A percentile compares a stretch with the other conserved stretches of the same genome.
phyloP scores from a whole-genome alignment of 2,797 vertebrate species.

The Apogon talboti region DNA sequence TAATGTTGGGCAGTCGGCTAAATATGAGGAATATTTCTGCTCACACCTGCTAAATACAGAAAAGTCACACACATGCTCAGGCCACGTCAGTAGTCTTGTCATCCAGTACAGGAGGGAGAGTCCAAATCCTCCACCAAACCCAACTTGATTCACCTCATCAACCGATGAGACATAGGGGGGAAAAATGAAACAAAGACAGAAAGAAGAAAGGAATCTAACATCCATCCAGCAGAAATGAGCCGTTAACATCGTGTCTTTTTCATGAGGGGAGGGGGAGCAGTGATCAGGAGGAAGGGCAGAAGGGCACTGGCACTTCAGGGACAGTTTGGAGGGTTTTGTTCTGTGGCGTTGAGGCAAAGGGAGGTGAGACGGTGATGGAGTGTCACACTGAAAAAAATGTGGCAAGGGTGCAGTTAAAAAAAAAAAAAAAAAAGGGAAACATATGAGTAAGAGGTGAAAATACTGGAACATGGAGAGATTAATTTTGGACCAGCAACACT shows the following conservation, averaged over 20 bases:
- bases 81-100: slow-evolving; percentile 63
- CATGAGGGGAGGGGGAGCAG: slow-evolving; percentile 54
- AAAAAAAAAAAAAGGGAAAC: slow-evolving; percentile 35
- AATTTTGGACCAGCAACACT: slow-evolving; percentile 14
- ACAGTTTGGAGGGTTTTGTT: slow-evolving; percentile 46
- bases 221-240: slow-evolving; percentile 78
- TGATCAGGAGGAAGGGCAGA: slow-evolving; percentile 45
- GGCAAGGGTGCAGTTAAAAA: slow-evolving; percentile 28
- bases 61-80: slow-evolving; percentile 20
- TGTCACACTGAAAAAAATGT: slow-evolving; percentile 1
- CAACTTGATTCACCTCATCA: slow-evolving; percentile 64
- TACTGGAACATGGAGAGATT: slow-evolving; percentile 16
- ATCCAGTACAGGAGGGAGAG: slow-evolving; percentile 34
- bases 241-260: slow-evolving; percentile 69
- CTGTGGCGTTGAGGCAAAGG: slow-evolving; percentile 27
- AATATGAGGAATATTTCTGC: slow-evolving; percentile 57
- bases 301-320: slow-evolving; percentile 38
- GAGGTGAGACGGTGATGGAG: slow-evolving; percentile 21
- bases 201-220: slow-evolving; percentile 62
- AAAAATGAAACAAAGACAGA: slow-evolving; percentile 32
- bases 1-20: slow-evolving; percentile 55
- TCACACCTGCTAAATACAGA: not conserved
- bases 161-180: slow-evolving; percentile 21
- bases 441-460: slow-evolving; percentile 50
- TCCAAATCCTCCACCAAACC: slow-evolving; percentile 12